These are phyloP conservation scores for Gallinago jamesoni DNA, from an alignment of 2,113 vertebrate species.

Conservation along the genomic window DNA sequence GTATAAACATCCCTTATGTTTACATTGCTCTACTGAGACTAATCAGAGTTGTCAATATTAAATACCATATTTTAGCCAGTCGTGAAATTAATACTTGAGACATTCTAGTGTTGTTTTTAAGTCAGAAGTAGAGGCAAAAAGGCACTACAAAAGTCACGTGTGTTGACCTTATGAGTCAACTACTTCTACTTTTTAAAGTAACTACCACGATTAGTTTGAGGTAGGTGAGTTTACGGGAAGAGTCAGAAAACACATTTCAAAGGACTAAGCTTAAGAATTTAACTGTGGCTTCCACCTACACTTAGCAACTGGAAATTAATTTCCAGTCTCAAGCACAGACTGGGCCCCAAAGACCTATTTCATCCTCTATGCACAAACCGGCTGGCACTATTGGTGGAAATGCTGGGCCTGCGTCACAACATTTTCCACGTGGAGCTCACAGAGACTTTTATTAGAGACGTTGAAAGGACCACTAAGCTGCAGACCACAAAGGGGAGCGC, in stretches of 20 bases:
- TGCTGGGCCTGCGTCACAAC: neutral
- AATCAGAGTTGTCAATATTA: neutral
- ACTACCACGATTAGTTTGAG: neutral
- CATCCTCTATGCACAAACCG: neutral
- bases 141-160: neutral
- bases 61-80: neutral
- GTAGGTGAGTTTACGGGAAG: neutral
- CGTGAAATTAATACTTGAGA: neutral
- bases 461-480: neutral
- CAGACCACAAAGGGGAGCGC: accelerated
- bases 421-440: neutral
- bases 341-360: neutral
- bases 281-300: neutral
- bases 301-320: neutral
- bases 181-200: neutral
- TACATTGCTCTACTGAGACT: neutral
- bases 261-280: neutral
- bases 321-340: neutral
- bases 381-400: neutral
- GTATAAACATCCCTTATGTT: neutral
- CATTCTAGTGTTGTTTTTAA: neutral
- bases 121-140: neutral
- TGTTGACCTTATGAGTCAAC: neutral
- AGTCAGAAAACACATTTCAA: neutral
- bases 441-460: neutral